These are phyloP conservation scores for Scaptomyza tumidula DNA, from an alignment of 2,888 invertebrate species.

Conservation along the genomic window DNA sequence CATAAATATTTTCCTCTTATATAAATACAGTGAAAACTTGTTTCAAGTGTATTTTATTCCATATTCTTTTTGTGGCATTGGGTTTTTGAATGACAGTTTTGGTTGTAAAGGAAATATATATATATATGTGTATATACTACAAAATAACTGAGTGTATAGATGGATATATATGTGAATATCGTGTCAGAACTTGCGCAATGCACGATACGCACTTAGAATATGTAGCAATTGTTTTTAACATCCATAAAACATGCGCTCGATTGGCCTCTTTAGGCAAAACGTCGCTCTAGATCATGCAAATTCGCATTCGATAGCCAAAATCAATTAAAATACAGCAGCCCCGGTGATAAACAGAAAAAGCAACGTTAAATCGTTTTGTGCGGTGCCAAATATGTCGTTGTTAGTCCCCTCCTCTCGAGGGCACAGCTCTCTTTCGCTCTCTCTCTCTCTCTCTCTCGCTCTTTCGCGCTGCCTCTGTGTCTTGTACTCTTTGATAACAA, in stretches of 20 bases:
- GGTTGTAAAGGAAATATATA: constrained; percentile 33
- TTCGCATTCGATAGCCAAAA: constrained; percentile 59
- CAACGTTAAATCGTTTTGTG: constrained; percentile 25
- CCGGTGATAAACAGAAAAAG: constrained; percentile 54
- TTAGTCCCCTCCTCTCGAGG: not conserved
- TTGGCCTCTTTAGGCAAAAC: constrained; percentile 74
- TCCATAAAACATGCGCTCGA: constrained; percentile 78
- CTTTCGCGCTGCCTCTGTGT: not conserved
- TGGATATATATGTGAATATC: constrained; percentile 8
- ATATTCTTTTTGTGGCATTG: constrained; percentile 53
- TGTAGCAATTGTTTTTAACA: constrained; percentile 76
- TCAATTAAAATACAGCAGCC: constrained; percentile 78
- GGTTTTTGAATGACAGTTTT: constrained; percentile 30
- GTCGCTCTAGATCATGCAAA: constrained; percentile 73
- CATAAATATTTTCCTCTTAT: too few species aligned
- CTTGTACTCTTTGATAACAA: constrained; percentile 56
- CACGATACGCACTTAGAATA: constrained; percentile 62
- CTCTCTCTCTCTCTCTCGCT: not conserved
- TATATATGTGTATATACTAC: constrained; percentile 18
- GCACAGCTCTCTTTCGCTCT: constrained; percentile 6
- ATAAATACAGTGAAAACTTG: not conserved
- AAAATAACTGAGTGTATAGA: constrained; percentile 14
- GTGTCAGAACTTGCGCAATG: constrained; percentile 64
- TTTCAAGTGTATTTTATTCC: constrained; percentile 21
- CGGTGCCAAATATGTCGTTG: constrained; percentile 73